Evolutionary conservation across 1,140 invertebrate genomes (phyloP).

Genomic region (Physella acuta): DNA sequence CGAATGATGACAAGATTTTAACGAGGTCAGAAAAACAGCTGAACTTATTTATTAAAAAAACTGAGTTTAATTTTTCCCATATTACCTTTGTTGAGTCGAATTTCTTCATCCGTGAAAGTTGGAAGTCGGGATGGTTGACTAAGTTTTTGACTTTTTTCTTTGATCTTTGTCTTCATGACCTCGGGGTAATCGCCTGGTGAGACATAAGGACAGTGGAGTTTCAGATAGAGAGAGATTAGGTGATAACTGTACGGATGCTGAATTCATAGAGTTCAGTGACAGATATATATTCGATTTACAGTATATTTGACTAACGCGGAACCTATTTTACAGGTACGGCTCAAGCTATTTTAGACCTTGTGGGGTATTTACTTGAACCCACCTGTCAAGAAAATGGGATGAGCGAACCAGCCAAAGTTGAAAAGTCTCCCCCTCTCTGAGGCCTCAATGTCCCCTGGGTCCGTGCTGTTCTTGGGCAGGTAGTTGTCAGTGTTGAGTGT

Average conservation of each 20-base stretch:
- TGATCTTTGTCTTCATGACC: constrained; percentile 46
- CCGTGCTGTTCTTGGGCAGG: constrained; percentile 33
- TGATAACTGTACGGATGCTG: not conserved
- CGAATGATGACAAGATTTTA: not conserved
- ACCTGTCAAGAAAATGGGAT: constrained; percentile 43
- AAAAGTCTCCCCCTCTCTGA: constrained; percentile 47
- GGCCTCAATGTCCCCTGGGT: constrained; percentile 38
- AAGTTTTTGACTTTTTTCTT: constrained; percentile 39
- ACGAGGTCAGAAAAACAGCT: not conserved
- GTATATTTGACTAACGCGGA: not conserved
- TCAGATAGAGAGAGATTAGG: no score
- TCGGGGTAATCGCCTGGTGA: constrained; percentile 57
- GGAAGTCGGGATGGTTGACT: constrained; percentile 34
- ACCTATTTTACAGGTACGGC: not conserved
- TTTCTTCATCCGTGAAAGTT: constrained; percentile 36
- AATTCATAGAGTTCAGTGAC: not conserved
- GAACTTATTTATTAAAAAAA: not conserved
- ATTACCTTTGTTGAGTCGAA: constrained; percentile 35
- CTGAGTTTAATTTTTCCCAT: no score
- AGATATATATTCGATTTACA: not conserved
- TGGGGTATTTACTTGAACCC: not conserved
- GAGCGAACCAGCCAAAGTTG: constrained; percentile 52
- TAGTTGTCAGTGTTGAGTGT: constrained; percentile 35
- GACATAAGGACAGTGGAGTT: not conserved
- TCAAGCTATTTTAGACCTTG: not conserved